A percentile compares a stretch with the other conserved stretches of the same genome.
phyloP scores from a whole-genome alignment of 1,140 invertebrate genomes.

The Coelopa frigida region DNA sequence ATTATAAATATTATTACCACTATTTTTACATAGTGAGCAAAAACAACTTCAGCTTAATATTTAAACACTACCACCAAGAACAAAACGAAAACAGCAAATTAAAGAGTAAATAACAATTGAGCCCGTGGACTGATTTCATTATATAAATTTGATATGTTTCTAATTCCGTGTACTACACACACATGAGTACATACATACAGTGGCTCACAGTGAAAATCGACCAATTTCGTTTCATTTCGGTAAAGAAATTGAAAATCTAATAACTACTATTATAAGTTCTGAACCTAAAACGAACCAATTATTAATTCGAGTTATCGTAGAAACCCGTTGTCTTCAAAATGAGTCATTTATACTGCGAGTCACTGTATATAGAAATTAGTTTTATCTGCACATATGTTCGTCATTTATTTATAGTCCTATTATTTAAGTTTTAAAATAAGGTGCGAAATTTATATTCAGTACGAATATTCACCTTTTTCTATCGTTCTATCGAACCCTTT shows the following conservation, averaged over 20 bases:
- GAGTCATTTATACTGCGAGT: too few species aligned
- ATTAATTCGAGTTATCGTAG: too few species aligned
- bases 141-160: not conserved
- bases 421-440: too few species aligned
- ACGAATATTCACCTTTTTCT: too few species aligned
- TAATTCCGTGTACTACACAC: not conserved
- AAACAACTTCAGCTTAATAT: not conserved
- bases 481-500: too few species aligned
- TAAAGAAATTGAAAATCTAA: not conserved
- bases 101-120: slow-evolving; percentile 6
- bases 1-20: too few species aligned
- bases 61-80: not conserved
- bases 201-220: not conserved
- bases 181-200: not conserved
- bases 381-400: too few species aligned
- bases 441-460: too few species aligned
- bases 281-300: not conserved
- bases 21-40: slow-evolving; percentile 6
- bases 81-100: not conserved
- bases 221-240: not conserved
- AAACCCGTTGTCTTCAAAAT: too few species aligned
- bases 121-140: slow-evolving; percentile 10
- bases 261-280: slow-evolving; percentile 3
- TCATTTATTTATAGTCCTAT: too few species aligned
- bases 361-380: too few species aligned